Percentiles rank a stretch among this genome's conserved stretches.
phyloP scores from a whole-genome alignment of 2,113 vertebrate genomes.

The Girardinichthys multiradiatus region DNA sequence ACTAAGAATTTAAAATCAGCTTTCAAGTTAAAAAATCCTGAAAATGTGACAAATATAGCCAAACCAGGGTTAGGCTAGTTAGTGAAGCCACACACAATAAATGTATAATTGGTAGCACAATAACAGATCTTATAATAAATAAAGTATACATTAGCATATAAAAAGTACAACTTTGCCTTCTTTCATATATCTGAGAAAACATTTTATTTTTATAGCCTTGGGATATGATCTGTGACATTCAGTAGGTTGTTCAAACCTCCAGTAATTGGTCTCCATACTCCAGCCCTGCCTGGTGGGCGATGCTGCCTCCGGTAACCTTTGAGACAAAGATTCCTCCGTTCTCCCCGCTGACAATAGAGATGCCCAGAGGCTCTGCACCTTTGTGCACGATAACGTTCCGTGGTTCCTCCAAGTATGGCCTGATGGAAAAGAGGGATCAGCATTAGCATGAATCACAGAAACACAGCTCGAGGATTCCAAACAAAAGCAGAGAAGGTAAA shows the following conservation, averaged over 20 bases:
- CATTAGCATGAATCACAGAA: slow-evolving; percentile 8
- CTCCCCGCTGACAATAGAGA: slow-evolving; percentile 97
- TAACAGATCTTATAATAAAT: slow-evolving; percentile 10
- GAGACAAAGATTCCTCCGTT: slow-evolving; percentile 98
- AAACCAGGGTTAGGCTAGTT: too few relatives aligned
- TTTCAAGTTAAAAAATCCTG: too few relatives aligned
- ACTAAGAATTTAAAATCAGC: too few relatives aligned
- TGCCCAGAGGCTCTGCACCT: slow-evolving; percentile 93
- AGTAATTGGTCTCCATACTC: slow-evolving; percentile 97
- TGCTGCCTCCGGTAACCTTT: slow-evolving; percentile 95
- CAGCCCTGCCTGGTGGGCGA: slow-evolving; percentile 95
- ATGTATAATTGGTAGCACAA: neutral
- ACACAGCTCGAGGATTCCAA: neutral
- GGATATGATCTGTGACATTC: slow-evolving; percentile 10
- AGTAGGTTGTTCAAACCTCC: slow-evolving; percentile 84
- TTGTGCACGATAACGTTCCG: slow-evolving; percentile 96
- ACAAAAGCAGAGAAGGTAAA: slow-evolving; percentile 13
- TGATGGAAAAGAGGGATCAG: slow-evolving; percentile 59
- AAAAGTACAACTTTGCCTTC: neutral
- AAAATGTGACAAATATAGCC: too few relatives aligned
- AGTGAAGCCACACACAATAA: too few relatives aligned
- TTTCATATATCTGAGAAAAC: neutral
- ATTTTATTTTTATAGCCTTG: slow-evolving; percentile 22
- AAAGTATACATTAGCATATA: neutral
- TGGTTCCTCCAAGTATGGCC: slow-evolving; percentile 95